Evolutionary conservation across 2,113 vertebrate genomes (phyloP).

Genomic region (Lathamus discolor): DNA sequence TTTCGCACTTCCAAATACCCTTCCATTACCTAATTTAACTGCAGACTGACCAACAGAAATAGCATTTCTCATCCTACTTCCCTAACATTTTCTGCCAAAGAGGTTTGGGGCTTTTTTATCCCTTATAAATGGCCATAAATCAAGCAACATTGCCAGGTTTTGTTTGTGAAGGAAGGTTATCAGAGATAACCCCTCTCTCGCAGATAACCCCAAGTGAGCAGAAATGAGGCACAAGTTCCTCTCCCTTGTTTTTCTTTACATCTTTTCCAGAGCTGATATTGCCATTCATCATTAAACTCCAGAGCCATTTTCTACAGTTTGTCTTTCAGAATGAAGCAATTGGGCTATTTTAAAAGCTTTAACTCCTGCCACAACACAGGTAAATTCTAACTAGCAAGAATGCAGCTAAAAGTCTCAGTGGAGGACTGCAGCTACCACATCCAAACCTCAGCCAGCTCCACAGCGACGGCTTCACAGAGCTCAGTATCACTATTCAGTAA

Average conservation of each 20-base stretch:
- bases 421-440: background rate
- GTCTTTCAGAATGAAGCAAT: background rate
- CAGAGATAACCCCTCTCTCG: slow-evolving; percentile 49
- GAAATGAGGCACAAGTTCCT: slow-evolving; percentile 26
- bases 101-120: background rate
- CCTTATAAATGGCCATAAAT: slow-evolving; percentile 40
- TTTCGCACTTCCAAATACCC: background rate
- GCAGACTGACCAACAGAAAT: background rate
- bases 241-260: slow-evolving; percentile 23
- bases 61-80: background rate
- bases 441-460: background rate
- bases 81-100: background rate
- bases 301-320: background rate
- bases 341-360: background rate
- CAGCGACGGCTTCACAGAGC: accelerated
- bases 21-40: background rate
- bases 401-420: background rate
- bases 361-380: background rate
- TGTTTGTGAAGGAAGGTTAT: slow-evolving; percentile 53
- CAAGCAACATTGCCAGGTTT: background rate
- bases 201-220: slow-evolving; percentile 46
- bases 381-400: background rate
- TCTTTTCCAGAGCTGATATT: background rate
- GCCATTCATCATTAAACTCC: background rate
- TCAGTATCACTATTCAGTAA: background rate